A percentile compares a stretch with the other conserved stretches of the same genome.
These are phyloP conservation scores for Temnopleurus reevesii DNA, from an alignment of 53 echinoderm and acorn worm genomes.

Conservation along the genomic window DNA sequence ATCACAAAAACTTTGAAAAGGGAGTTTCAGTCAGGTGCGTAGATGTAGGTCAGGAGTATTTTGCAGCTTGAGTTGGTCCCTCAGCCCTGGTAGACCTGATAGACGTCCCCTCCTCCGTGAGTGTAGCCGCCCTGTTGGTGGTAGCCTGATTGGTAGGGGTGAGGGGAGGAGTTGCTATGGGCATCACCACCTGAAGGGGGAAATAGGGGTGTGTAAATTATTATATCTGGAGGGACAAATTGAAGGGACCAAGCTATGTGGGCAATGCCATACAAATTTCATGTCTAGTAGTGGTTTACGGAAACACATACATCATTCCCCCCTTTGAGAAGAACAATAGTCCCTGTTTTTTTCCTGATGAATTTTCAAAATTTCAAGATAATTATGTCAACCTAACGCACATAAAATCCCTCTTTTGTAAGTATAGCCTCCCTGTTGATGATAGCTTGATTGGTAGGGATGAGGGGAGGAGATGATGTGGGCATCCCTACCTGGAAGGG, in stretches of 20 bases:
- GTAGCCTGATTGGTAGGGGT: conserved; percentile 59
- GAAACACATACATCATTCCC: too few relatives aligned
- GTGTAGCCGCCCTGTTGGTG: conserved; percentile 52
- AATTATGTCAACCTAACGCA: too few relatives aligned
- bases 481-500: conserved; percentile 55
- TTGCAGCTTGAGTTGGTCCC: conserved; percentile 25
- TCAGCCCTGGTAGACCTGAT: conserved; percentile 55
- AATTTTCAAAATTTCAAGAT: too few relatives aligned
- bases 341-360: too few relatives aligned
- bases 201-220: conserved; percentile 37
- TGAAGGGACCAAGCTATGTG: too few relatives aligned
- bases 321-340: too few relatives aligned
- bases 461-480: conserved; percentile 26
- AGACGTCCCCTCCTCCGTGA: conserved; percentile 36
- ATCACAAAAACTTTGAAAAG: too few relatives aligned
- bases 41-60: background rate
- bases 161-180: conserved; percentile 31
- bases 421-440: conserved; percentile 48
- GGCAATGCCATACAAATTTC: too few relatives aligned
- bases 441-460: conserved; percentile 60
- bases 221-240: background rate
- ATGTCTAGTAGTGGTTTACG: too few relatives aligned
- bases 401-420: conserved; percentile 4
- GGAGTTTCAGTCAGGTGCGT: too few relatives aligned
- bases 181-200: conserved; percentile 55